Percentiles rank a stretch among this genome's conserved stretches.
phyloP scores from a whole-genome alignment of 2,113 vertebrate genomes.

The Hyperopisus bebe region DNA sequence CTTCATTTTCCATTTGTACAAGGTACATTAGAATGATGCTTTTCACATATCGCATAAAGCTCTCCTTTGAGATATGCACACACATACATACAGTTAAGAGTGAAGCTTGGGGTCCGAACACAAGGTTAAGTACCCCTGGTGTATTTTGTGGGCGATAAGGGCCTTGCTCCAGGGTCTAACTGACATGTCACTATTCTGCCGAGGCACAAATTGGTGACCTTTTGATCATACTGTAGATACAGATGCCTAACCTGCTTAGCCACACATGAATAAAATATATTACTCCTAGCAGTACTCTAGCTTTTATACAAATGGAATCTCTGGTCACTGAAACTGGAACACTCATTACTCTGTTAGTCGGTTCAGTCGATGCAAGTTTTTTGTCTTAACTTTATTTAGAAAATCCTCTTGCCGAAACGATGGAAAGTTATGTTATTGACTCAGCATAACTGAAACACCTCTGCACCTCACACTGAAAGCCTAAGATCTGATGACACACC shows the following conservation, averaged over 20 bases:
- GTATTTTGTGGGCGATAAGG: neutral
- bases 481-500: neutral
- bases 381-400: neutral
- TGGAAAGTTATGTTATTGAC: neutral
- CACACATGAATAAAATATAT: neutral
- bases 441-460: neutral
- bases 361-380: neutral
- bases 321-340: too few species aligned
- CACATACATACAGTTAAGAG: neutral
- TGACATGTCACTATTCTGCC: neutral
- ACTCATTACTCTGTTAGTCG: neutral
- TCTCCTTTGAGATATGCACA: neutral
- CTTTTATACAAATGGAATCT: neutral
- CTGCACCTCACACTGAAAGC: neutral
- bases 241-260: neutral
- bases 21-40: neutral
- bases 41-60: neutral
- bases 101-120: neutral
- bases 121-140: neutral
- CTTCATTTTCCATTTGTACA: neutral
- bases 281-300: neutral
- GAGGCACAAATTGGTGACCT: neutral
- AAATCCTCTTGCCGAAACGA: neutral
- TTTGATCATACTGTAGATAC: neutral
- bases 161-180: neutral